Evolutionary conservation across 2,113 vertebrate genomes (phyloP), one percentile per base, ranked within the genome.

Genomic region (Trematomus loennbergii): DNA sequence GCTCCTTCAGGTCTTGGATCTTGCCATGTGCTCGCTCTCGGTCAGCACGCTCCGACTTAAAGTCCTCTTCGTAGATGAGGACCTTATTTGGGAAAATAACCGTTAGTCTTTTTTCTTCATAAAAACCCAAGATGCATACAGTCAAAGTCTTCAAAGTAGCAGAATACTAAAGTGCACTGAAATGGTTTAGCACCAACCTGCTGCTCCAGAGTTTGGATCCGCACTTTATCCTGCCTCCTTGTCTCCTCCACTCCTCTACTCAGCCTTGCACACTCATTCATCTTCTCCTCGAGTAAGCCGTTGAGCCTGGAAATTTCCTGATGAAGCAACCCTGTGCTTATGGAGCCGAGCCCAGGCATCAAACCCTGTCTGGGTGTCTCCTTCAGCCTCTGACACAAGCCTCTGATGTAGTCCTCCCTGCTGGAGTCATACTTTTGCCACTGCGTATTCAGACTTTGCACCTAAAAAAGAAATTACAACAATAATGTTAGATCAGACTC

Each of bases 391-490:
- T 94, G 88, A 48, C 96, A 97, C 18, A 98, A 90, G 1, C 92
- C 92, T 81, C 95, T 92, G 87, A 98, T 97, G 0, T 97, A 97
- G 68, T 97, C 96, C 0, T 99, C 97, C 86, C 97, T 88, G 64
- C 97, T 97, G 0, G 94, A 94, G 0, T 99, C 97, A 0, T 99
- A 99, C 70, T 96, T 97, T 92, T 99, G 98, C 98, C 98, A 99
- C 54, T 96, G 96, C 3, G 96, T 92, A 4, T 99, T 99, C 67
- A 99, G 93, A 75, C 94, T 94, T 87, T 98, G 97, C 20, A 98
- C 98, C 98, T 99, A 80, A 9, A 88, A n/a, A 43, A 68, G 13
- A 43, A 65, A 29, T 20, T 8, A 45, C 8, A 29, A 15, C 17
- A 49, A 20, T 40, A 64, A 61, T 0, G 16, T 81, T n/a, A 64